These are phyloP conservation scores for Agraylea sexmaculata DNA, from an alignment of 1,140 invertebrate species.

Conservation along the genomic window DNA sequence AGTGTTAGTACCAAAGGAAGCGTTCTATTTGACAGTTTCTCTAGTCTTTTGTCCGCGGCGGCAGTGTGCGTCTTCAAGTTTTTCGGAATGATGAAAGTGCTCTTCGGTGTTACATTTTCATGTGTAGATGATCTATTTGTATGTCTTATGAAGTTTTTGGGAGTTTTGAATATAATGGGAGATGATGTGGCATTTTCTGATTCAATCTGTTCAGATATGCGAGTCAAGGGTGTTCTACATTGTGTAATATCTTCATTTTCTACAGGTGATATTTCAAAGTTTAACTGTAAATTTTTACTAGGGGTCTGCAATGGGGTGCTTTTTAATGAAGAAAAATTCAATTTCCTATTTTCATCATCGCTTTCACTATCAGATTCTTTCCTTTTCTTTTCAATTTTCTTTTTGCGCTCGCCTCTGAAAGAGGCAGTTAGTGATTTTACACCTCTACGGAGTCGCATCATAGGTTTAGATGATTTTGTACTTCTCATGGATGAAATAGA, in stretches of 20 bases:
- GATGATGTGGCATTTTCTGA: conserved; percentile 26
- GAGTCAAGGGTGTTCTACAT: conserved; percentile 22
- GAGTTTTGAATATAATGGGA: conserved; percentile 24
- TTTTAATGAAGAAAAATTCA: not conserved
- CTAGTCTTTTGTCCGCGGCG: too few relatives aligned
- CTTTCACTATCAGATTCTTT: conserved; percentile 11
- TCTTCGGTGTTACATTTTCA: too few relatives aligned
- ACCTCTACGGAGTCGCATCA: conserved; percentile 35
- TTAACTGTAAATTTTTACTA: too few relatives aligned
- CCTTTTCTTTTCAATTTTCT: conserved; percentile 36
- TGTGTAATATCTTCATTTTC: conserved; percentile 34
- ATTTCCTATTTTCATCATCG: conserved; percentile 6
- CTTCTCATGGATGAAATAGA: conserved; percentile 36
- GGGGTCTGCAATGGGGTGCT: too few relatives aligned
- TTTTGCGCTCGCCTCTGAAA: conserved; percentile 39
- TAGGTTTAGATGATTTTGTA: conserved; percentile 36
- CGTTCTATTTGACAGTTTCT: too few relatives aligned
- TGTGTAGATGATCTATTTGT: too few relatives aligned
- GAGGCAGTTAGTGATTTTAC: conserved; percentile 40
- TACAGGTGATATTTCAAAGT: conserved; percentile 35
- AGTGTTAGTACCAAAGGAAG: too few relatives aligned
- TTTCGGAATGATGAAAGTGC: too few relatives aligned
- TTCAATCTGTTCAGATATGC: conserved; percentile 27
- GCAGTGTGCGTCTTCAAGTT: too few relatives aligned
- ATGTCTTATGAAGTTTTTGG: too few relatives aligned